Percentiles rank a stretch among this genome's conserved stretches.
These are phyloP conservation scores for Acinonyx jubatus DNA, from an alignment of 2,113 vertebrate genomes.

Conservation along the genomic window DNA sequence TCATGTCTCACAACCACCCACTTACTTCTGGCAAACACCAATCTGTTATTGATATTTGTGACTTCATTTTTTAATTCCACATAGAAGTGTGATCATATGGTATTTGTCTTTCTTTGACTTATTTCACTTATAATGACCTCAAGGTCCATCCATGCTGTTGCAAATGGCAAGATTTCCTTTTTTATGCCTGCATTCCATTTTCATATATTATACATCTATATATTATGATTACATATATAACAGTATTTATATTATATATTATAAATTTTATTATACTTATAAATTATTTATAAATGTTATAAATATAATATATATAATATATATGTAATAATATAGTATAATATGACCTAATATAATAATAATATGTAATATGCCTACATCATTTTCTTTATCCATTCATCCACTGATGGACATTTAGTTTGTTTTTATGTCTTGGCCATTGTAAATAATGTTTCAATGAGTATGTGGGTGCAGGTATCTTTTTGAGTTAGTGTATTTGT, in stretches of 20 bases:
- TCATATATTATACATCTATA: neutral
- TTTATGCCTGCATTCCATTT: neutral
- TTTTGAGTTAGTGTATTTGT: neutral
- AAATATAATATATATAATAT: neutral
- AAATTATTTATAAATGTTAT: neutral
- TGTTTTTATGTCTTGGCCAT: neutral
- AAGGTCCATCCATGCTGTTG: neutral
- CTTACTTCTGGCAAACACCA: neutral
- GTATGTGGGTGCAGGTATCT: neutral
- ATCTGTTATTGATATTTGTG: neutral
- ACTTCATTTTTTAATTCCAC: neutral
- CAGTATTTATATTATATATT: neutral
- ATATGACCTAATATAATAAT: neutral
- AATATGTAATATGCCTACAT: neutral
- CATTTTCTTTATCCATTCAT: neutral
- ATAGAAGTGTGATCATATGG: neutral
- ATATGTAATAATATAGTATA: too few species aligned
- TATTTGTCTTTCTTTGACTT: neutral
- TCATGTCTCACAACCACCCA: neutral
- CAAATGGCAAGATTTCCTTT: neutral
- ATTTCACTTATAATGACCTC: neutral
- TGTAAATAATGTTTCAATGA: neutral
- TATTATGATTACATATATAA: neutral
- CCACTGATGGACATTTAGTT: neutral
- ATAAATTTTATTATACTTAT: neutral